Evolutionary conservation across 2,113 vertebrate genomes (phyloP), one percentile per base, ranked within the genome.

Genomic region (Morone chrysops): DNA sequence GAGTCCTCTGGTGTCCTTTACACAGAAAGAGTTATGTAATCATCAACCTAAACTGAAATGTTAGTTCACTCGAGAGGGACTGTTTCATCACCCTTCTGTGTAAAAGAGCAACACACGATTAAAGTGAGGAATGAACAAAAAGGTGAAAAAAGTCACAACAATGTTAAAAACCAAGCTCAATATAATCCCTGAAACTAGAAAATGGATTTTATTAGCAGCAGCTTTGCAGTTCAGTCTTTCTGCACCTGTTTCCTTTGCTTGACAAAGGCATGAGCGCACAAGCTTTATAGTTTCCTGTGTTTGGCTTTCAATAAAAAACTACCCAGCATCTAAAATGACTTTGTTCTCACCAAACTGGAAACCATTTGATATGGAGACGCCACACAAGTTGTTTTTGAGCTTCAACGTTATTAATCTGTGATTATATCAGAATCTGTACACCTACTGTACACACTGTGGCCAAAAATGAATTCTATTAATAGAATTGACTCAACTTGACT

Each of bases 191-290:
- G 31, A 60, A 63, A 65, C 16, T 12, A 0, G 47, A 13, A 54
- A 43, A 63, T 45, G 56, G 16, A 10, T 61, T 73, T 73, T 60
- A 38, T 68, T 22, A 17, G 68, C 60, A 61, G n/a, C n/a, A 53
- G n/a, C 14, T 71, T 56, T 43, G 17, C 14, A n/a, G 9, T 53
- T 48, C 18, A 12, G 69, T 68, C 22, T 38, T 40, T 56, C 7
- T 56, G 63, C 70, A 84, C 65, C 71, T 65, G 82, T 7, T 85
- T 80, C 77, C 77, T 84, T 74, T 69, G 41, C 25, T 31, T 41
- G 18, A 73, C 38, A 79, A 79, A 74, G 47, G 18, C 40, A 48
- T 17, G 20, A 8, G 43, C 13, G 1, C 9, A 25, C 50, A 48
- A 22, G 13, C 2, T 25, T 57, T 4, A 65, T n/a, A 36, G 61